Percentiles rank a stretch among this genome's conserved stretches.
phyloP scores from a whole-genome alignment of 2,888 invertebrate genomes.

The Drosophila mayaguana region DNA sequence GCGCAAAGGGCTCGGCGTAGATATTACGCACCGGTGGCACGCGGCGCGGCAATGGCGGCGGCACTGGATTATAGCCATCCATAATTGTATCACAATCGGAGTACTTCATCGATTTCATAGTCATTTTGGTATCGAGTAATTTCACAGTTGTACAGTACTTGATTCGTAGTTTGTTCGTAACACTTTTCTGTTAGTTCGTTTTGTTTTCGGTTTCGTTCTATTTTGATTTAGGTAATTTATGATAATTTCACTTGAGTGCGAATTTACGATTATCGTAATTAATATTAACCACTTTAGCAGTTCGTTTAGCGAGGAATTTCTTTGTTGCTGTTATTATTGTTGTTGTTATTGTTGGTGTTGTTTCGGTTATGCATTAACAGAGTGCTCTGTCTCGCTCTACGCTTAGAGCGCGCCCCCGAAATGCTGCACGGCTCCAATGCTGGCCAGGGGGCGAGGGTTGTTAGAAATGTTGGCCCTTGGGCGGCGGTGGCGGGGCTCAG shows the following conservation, averaged over 20 bases:
- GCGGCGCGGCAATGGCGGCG: constrained; percentile 85
- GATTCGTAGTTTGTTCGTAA: constrained; percentile 10
- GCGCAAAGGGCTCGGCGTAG: constrained; percentile 85
- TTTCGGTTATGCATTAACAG: constrained; percentile 49
- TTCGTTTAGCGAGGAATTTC: constrained; percentile 55
- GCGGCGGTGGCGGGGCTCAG: constrained; percentile 32
- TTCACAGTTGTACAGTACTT: not conserved
- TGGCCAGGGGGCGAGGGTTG: constrained; percentile 32
- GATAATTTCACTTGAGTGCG: constrained; percentile 33
- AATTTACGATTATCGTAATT: constrained; percentile 48
- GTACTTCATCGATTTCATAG: constrained; percentile 86
- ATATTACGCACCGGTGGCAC: constrained; percentile 85
- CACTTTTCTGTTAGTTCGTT: not conserved
- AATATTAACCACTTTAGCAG: constrained; percentile 68
- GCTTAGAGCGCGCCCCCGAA: constrained; percentile 26
- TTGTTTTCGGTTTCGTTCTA: constrained; percentile 1
- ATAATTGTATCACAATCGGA: constrained; percentile 86
- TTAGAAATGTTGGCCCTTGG: constrained; percentile 49
- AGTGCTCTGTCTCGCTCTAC: constrained; percentile 13
- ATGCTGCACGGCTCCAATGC: constrained; percentile 20
- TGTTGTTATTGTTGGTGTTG: constrained; percentile 3
- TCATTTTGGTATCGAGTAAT: constrained; percentile 78
- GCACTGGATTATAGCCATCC: constrained; percentile 86
- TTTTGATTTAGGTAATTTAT: constrained; percentile 8
- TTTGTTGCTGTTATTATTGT: constrained; percentile 4